phyloP scores from a whole-genome alignment of 2,797 vertebrate species.

The Coreius guichenoti region DNA sequence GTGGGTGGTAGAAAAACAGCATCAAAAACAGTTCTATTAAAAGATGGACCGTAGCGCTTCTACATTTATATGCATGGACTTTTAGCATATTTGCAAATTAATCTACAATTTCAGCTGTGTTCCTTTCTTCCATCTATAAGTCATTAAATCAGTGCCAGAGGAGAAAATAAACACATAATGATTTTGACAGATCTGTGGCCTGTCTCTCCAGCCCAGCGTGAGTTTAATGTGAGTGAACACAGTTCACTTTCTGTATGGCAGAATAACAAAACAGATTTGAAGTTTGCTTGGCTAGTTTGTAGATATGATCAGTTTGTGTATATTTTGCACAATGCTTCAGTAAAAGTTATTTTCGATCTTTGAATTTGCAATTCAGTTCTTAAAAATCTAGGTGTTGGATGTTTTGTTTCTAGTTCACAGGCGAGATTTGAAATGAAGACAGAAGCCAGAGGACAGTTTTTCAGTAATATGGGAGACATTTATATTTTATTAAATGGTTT shows the following conservation, averaged over 20 bases:
- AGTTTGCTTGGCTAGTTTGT: not conserved
- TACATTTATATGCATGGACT: constrained; percentile 30
- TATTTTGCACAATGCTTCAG: not conserved
- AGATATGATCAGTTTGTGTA: not conserved
- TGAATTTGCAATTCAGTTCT: not conserved
- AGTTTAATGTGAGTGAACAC: constrained; percentile 26
- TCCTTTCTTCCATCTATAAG: constrained; percentile 17
- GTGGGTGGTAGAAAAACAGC: constrained; percentile 38
- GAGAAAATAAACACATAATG: constrained; percentile 10
- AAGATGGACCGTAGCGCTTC: not conserved
- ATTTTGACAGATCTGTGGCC: constrained; percentile 1
- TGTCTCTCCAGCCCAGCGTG: constrained; percentile 10
- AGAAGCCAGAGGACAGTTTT: constrained; percentile 44
- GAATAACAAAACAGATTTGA: not conserved
- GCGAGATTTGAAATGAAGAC: constrained; percentile 50
- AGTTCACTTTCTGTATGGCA: not conserved
- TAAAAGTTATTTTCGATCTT: not conserved
- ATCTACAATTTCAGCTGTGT: constrained; percentile 27
- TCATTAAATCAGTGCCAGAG: constrained; percentile 42
- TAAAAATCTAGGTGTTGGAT: not conserved
- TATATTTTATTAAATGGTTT: constrained; percentile 65
- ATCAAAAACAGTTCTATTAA: constrained; percentile 14
- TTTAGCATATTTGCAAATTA: constrained; percentile 28
- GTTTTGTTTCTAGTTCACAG: not conserved
- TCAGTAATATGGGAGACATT: constrained; percentile 57